Conservation (phyloP, 2,888 invertebrate genomes). For the Drosophila tanythrix region DNA sequence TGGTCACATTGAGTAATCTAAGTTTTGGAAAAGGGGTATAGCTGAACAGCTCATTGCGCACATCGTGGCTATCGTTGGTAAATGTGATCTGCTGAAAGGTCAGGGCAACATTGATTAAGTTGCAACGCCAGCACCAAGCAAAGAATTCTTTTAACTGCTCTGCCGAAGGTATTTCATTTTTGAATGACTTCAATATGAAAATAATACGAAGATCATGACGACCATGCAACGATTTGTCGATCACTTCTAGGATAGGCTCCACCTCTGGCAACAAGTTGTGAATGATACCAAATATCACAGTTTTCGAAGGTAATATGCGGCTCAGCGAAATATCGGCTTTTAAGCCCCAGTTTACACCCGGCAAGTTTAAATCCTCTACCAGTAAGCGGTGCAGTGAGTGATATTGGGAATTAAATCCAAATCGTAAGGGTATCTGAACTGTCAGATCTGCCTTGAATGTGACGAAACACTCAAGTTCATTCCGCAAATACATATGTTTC, state of each 20-base stretch:
- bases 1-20: conserved; percentile 35
- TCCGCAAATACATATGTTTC: conserved; percentile 7
- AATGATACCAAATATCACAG: conserved; percentile 38
- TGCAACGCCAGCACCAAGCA: conserved; percentile 56
- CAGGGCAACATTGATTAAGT: conserved; percentile 48
- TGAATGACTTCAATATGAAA: conserved; percentile 3
- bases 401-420: background rate
- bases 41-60: conserved; percentile 31
- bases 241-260: conserved; percentile 43
- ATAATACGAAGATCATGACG: conserved; percentile 39
- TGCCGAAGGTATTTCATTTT: background rate
- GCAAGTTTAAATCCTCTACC: conserved; percentile 29
- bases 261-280: conserved; percentile 2
- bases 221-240: conserved; percentile 25
- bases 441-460: conserved; percentile 11
- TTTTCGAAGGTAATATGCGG: conserved; percentile 3
- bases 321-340: conserved; percentile 10
- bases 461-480: conserved; percentile 26
- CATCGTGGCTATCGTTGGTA: background rate
- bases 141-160: conserved; percentile 34
- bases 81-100: conserved; percentile 14
- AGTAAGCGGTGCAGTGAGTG: conserved; percentile 36
- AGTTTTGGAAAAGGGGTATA: conserved; percentile 59
- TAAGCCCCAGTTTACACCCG: conserved; percentile 39
- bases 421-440: background rate